A percentile compares a stretch with the other conserved stretches of the same genome.
Evolutionary conservation across 2,888 invertebrate genomes (phyloP).

Genomic region (Electrophaes corylata): DNA sequence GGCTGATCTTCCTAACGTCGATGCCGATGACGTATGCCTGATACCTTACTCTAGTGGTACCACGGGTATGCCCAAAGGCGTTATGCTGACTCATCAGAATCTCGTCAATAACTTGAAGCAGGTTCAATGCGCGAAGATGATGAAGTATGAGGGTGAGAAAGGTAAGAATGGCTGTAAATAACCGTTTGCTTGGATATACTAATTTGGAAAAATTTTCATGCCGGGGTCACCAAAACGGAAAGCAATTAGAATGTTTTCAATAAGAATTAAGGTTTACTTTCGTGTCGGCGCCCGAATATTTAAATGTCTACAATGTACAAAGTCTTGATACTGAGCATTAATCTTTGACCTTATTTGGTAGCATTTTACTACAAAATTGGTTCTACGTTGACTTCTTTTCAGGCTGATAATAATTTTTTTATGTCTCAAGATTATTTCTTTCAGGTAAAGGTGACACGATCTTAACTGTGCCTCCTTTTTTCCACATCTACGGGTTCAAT

Average conservation of each 20-base stretch:
- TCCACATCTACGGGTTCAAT: slow-evolving; percentile 91
- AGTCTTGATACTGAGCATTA: too few relatives aligned
- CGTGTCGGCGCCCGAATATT: too few relatives aligned
- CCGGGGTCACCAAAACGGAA: too few relatives aligned
- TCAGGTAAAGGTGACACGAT: slow-evolving; percentile 81
- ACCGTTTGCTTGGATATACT: too few relatives aligned
- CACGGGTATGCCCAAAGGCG: slow-evolving; percentile 92
- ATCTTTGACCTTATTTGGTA: too few relatives aligned
- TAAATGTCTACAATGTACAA: too few relatives aligned
- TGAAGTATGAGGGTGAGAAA: slow-evolving; percentile 72
- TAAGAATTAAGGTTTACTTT: too few relatives aligned
- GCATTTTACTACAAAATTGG: too few relatives aligned
- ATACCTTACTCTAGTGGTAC: slow-evolving; percentile 89
- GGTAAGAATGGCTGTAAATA: slow-evolving; percentile 57
- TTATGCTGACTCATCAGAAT: slow-evolving; percentile 89
- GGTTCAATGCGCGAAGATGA: slow-evolving; percentile 68
- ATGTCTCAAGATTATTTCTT: slow-evolving; percentile 18
- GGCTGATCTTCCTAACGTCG: slow-evolving; percentile 71
- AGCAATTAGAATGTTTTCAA: too few relatives aligned
- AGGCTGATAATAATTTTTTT: too few relatives aligned
- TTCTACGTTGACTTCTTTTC: too few relatives aligned
- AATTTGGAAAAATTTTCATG: too few relatives aligned
- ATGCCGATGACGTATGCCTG: slow-evolving; percentile 80
- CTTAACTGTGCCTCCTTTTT: slow-evolving; percentile 89
- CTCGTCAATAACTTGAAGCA: slow-evolving; percentile 84